Conservation (phyloP, 2,113 vertebrate genomes). For the Hemichromis elongatus region DNA sequence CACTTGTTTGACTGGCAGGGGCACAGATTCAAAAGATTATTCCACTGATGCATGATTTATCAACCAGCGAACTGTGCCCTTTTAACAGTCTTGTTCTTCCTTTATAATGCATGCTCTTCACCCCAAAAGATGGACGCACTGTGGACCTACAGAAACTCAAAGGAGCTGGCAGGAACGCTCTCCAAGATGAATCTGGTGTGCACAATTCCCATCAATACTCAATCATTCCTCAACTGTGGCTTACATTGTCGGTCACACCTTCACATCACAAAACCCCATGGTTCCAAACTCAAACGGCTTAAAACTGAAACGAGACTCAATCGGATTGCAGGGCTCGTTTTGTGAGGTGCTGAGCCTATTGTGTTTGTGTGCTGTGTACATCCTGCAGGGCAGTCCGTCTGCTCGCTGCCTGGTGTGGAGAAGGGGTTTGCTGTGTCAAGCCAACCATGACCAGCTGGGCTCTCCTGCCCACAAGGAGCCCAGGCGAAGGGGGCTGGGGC, state of each 20-base stretch:
- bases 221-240: slow-evolving; percentile 24
- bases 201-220: slow-evolving; percentile 27
- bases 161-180: neutral
- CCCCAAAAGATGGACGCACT: slow-evolving; percentile 12
- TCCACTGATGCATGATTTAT: slow-evolving; percentile 58
- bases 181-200: slow-evolving; percentile 1
- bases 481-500: slow-evolving; percentile 26
- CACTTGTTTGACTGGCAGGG: neutral
- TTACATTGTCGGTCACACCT: slow-evolving; percentile 21
- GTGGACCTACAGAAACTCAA: neutral
- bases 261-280: neutral
- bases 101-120: slow-evolving; percentile 51
- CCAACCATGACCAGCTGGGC: slow-evolving; percentile 60
- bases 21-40: slow-evolving; percentile 33
- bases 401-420: slow-evolving; percentile 46
- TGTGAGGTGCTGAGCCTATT: neutral
- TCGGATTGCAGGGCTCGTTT: neutral
- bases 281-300: neutral
- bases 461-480: slow-evolving; percentile 28
- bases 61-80: slow-evolving; percentile 20
- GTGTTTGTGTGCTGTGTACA: slow-evolving; percentile 14
- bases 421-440: slow-evolving; percentile 31
- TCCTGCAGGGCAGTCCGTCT: slow-evolving; percentile 57
- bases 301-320: neutral
- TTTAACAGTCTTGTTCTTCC: slow-evolving; percentile 55